Conservation (phyloP, 2,888 invertebrate species). For the Cephalotes varians region DNA sequence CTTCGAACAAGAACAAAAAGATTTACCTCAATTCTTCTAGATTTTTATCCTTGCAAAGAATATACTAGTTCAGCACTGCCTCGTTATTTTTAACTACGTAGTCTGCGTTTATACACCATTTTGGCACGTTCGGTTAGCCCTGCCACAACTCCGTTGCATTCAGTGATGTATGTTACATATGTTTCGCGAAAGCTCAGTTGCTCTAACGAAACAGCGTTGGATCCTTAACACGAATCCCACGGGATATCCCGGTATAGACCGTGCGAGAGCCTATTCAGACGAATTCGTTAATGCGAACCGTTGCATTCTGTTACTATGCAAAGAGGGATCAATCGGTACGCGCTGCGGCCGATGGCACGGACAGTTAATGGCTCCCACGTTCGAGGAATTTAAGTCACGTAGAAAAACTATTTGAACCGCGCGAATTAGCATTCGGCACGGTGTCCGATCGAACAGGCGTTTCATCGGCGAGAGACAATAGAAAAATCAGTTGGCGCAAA, state of each 20-base stretch:
- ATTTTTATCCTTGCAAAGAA: constrained; percentile 44
- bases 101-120: constrained; percentile 37
- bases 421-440: constrained; percentile 79
- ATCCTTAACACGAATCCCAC: constrained; percentile 32
- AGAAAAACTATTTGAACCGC: constrained; percentile 82
- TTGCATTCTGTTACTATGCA: constrained; percentile 51
- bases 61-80: constrained; percentile 44
- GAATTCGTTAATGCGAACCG: constrained; percentile 35
- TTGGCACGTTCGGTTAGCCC: constrained; percentile 48
- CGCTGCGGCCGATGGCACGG: constrained; percentile 54
- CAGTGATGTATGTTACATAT: constrained; percentile 3
- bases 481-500: constrained; percentile 77
- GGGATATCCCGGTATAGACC: background rate
- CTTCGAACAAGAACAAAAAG: background rate
- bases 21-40: constrained; percentile 23
- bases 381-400: constrained; percentile 83
- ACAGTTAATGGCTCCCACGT: constrained; percentile 72
- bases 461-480: constrained; percentile 74
- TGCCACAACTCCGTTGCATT: background rate
- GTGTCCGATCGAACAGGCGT: constrained; percentile 72
- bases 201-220: constrained; percentile 4
- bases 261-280: constrained; percentile 12
- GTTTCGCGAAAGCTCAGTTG: background rate
- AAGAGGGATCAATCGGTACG: constrained; percentile 68
- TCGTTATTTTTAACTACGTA: constrained; percentile 51